phyloP scores from a whole-genome alignment of 2,888 invertebrate species.

The Argyresthia goedartella region DNA sequence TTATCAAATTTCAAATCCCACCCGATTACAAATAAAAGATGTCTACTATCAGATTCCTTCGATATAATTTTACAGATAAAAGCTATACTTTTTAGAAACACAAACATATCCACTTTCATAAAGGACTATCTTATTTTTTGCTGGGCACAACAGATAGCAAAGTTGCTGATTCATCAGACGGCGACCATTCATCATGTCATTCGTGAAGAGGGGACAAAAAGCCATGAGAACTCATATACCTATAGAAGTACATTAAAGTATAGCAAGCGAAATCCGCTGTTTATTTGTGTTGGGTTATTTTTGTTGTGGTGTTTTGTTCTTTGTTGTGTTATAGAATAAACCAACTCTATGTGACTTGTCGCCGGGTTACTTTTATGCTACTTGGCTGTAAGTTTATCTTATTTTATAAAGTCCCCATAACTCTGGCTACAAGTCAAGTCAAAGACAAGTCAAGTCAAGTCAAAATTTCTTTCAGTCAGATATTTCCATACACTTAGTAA shows the following conservation, averaged over 20 bases:
- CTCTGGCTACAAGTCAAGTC: no score
- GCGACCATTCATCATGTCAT: slow-evolving; percentile 2
- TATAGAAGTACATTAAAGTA: neutral
- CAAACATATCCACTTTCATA: neutral
- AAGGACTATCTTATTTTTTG: neutral
- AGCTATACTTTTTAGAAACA: neutral
- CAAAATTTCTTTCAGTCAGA: no score
- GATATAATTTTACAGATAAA: neutral
- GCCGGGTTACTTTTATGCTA: no score
- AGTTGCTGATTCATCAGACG: slow-evolving; percentile 3
- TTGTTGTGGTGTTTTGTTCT: neutral
- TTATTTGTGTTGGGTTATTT: neutral
- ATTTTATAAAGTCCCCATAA: no score
- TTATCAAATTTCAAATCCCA: no score
- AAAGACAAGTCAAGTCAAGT: no score
- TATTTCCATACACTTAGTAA: no score
- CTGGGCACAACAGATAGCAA: neutral
- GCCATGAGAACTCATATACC: neutral
- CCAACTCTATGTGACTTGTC: neutral
- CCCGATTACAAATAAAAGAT: no score
- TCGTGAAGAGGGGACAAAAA: neutral
- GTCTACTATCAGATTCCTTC: neutral
- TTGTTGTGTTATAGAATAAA: neutral
- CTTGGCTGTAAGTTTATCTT: no score
- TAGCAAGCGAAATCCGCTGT: neutral